Evolutionary conservation across 2,888 invertebrate genomes (phyloP).

Genomic region (Druceiella hillmani): DNA sequence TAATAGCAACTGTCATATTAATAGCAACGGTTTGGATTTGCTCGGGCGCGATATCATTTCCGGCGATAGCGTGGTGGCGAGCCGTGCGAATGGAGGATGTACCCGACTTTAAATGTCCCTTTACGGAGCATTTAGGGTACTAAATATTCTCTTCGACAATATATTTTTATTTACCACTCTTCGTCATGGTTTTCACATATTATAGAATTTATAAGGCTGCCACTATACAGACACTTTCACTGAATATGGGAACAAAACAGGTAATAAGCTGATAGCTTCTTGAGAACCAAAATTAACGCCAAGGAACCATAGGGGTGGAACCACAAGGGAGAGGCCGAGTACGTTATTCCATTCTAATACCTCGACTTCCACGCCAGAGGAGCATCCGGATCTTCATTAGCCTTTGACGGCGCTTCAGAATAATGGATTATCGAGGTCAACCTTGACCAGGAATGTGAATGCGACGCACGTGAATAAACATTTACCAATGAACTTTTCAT

Average conservation of each 20-base stretch:
- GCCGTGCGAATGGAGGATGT: constrained; percentile 77
- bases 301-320: constrained; percentile 90
- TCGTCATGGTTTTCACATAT: constrained; percentile 98
- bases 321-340: constrained; percentile 56
- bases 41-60: constrained; percentile 95
- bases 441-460: constrained; percentile 60
- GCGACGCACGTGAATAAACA: constrained; percentile 54
- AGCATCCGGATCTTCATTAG: constrained; percentile 56
- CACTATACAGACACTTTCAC: constrained; percentile 82
- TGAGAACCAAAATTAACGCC: constrained; percentile 85
- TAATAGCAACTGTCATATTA: constrained; percentile 79
- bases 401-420: constrained; percentile 72
- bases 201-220: constrained; percentile 94
- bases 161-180: constrained; percentile 93
- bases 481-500: constrained; percentile 83
- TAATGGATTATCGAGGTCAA: constrained; percentile 67
- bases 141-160: constrained; percentile 96
- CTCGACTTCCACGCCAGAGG: constrained; percentile 61
- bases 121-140: constrained; percentile 95
- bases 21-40: constrained; percentile 96
- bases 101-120: constrained; percentile 83
- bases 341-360: constrained; percentile 38
- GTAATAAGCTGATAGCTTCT: constrained; percentile 76
- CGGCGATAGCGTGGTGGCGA: constrained; percentile 96
- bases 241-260: constrained; percentile 89